phyloP scores from a whole-genome alignment of 2,797 vertebrate genomes.

The Pyrrhura leucotis region DNA sequence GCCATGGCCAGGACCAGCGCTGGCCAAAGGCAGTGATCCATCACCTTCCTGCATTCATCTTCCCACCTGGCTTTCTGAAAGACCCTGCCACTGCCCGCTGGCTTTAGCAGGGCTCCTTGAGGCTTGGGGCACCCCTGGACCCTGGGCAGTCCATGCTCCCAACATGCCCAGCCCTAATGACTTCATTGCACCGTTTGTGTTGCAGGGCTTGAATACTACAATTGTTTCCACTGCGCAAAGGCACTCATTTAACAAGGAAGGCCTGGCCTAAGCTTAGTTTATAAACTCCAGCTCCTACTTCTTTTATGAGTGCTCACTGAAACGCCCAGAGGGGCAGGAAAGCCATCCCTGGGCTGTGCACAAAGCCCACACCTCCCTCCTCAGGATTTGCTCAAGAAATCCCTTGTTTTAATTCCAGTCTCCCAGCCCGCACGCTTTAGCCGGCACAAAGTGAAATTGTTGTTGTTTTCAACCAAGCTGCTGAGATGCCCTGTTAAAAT shows the following conservation, averaged over 20 bases:
- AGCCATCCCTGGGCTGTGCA: neutral
- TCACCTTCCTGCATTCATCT: neutral
- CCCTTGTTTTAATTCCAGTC: neutral
- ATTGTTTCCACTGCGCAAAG: neutral
- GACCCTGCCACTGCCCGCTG: fast-evolving
- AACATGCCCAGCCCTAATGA: fast-evolving
- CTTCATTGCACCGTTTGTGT: neutral
- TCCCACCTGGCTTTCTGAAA: fast-evolving
- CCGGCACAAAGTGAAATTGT: neutral
- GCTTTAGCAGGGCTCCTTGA: fast-evolving
- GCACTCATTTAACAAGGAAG: neutral
- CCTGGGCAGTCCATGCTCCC: fast-evolving
- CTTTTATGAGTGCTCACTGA: neutral
- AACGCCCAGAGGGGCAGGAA: neutral
- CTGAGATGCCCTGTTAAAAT: conserved; percentile 34
- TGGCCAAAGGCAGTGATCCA: fast-evolving
- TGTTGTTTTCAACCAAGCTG: conserved; percentile 30
- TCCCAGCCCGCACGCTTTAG: neutral
- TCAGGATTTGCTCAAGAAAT: neutral
- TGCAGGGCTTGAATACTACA: neutral
- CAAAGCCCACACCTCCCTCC: neutral
- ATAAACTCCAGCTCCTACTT: neutral
- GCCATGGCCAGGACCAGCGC: fast-evolving
- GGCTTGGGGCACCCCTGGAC: fast-evolving
- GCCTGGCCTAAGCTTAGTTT: neutral